Conservation (phyloP, 2,888 invertebrate species). For the Rhabditoides inermis region DNA sequence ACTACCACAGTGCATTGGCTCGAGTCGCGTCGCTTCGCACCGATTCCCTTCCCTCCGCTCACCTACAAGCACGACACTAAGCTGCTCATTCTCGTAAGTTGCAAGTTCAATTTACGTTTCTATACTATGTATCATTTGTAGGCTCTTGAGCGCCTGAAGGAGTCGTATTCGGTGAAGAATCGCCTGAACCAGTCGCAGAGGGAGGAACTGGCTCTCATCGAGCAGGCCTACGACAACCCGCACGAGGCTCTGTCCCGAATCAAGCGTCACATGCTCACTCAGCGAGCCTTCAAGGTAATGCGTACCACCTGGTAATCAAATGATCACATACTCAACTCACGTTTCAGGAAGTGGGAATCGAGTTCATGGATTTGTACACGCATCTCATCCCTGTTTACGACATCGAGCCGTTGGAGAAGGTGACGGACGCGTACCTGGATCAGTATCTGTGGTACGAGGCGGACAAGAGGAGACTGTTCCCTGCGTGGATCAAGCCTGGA, state of each 20-base stretch:
- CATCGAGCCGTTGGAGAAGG: slow-evolving; percentile 96
- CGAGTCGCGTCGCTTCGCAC: slow-evolving; percentile 92
- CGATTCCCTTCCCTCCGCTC: slow-evolving; percentile 96
- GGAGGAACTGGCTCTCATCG: slow-evolving; percentile 93
- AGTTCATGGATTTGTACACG: slow-evolving; percentile 99
- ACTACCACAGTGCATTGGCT: slow-evolving; percentile 99
- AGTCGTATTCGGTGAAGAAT: slow-evolving; percentile 52
- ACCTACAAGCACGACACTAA: slow-evolving; percentile 99
- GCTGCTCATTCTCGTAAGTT: slow-evolving; percentile 69
- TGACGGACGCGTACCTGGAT: slow-evolving; percentile 97
- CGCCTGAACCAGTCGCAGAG: slow-evolving; percentile 94
- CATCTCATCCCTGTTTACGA: slow-evolving; percentile 98
- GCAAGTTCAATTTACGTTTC: not conserved
- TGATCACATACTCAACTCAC: no score
- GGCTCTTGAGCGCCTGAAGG: slow-evolving; percentile 71
- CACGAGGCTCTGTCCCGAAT: slow-evolving; percentile 97
- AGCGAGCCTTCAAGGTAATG: slow-evolving; percentile 62
- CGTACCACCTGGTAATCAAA: no score
- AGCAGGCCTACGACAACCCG: slow-evolving; percentile 99
- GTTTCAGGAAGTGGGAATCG: slow-evolving; percentile 74
- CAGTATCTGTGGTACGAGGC: slow-evolving; percentile 98
- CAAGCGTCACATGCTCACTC: slow-evolving; percentile 94
- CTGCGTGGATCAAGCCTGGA: slow-evolving; percentile 98
- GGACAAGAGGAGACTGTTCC: slow-evolving; percentile 87
- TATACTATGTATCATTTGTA: slow-evolving; percentile 1